Evolutionary conservation across 2,113 vertebrate species (phyloP), one percentile per base, ranked within the genome.

Genomic region (Montifringilla adamsi): DNA sequence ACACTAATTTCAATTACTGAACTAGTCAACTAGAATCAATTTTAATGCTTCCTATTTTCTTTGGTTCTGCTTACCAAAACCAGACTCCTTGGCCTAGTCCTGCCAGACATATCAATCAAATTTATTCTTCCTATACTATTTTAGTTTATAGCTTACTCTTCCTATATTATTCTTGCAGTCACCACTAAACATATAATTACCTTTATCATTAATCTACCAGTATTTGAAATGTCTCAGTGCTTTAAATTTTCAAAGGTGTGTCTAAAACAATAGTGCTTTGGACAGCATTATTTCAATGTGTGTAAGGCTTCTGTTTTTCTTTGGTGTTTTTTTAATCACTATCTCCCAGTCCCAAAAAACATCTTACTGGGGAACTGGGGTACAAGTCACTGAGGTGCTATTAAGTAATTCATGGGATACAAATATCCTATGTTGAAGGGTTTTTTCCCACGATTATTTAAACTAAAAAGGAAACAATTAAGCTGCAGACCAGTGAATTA

Each of bases 381-480:
- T 59, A 50, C 35, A 85, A 76, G 26, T 58, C 55, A 58, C 39
- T 31, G 28, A 83, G 52, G 15, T 64, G 16, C 30, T n/a, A 55
- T 9, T n/a, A 63, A 41, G 11, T 90, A 63, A 93, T 58, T 75
- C 9, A 50, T 1, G 1, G 23, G 44, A 69, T 27, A 76, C 41
- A 94, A 77, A 83, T 88, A 59, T 26, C 46, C 56, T 0, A 0
- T 33, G 43, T 41, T 83, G 30, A 58, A 53, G 35, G 16, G 5
- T 1, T 50, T 90, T 83, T 89, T 16, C 43, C 56, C 55, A 72
- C 3, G 0, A 55, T 84, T 85, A 90, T 84, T 92, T 92, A 59
- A 94, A 59, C 27, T 77, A 39, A 74, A 93, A 90, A 85, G 52
- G 59, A 72, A 95, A 76, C 68, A 80, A 69, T 80, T 77, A 86